These are phyloP conservation scores for Epirrita christyi DNA, from an alignment of 2,888 invertebrate species.

Conservation along the genomic window DNA sequence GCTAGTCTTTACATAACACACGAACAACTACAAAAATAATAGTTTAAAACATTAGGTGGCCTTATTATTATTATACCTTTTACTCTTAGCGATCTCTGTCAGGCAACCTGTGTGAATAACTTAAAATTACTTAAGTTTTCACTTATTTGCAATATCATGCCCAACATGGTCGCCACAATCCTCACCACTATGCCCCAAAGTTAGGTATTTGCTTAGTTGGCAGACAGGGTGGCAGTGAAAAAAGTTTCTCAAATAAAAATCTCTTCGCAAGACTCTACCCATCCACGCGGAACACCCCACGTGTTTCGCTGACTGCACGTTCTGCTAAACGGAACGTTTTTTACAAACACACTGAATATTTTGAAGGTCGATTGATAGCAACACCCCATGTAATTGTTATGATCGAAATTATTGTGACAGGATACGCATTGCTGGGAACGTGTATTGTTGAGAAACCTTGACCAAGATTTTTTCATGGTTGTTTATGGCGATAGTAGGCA, in stretches of 20 bases:
- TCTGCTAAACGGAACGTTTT: constrained; percentile 52
- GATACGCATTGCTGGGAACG: background rate
- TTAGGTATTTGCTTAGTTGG: constrained; percentile 79
- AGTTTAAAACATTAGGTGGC: too few relatives aligned
- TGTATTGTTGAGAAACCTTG: background rate
- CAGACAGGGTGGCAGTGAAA: constrained; percentile 77
- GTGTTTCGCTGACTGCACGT: constrained; percentile 65
- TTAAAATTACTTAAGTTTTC: too few relatives aligned
- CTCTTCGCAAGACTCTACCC: constrained; percentile 58
- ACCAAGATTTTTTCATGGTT: background rate
- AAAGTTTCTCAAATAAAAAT: constrained; percentile 81
- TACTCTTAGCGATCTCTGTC: too few relatives aligned
- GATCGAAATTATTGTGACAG: constrained; percentile 5
- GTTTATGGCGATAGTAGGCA: too few relatives aligned
- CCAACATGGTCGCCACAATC: constrained; percentile 8
- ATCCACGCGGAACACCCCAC: constrained; percentile 65
- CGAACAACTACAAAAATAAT: too few relatives aligned
- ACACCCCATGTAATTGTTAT: constrained; percentile 34
- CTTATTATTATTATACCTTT: too few relatives aligned
- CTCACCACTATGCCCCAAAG: constrained; percentile 46
- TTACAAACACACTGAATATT: constrained; percentile 34
- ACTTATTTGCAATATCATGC: too few relatives aligned
- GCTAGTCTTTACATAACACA: too few relatives aligned
- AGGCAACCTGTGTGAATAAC: too few relatives aligned
- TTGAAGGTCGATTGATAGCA: constrained; percentile 38